Conservation (phyloP, 1,140 invertebrate genomes). For the Heliconius nattereri region DNA sequence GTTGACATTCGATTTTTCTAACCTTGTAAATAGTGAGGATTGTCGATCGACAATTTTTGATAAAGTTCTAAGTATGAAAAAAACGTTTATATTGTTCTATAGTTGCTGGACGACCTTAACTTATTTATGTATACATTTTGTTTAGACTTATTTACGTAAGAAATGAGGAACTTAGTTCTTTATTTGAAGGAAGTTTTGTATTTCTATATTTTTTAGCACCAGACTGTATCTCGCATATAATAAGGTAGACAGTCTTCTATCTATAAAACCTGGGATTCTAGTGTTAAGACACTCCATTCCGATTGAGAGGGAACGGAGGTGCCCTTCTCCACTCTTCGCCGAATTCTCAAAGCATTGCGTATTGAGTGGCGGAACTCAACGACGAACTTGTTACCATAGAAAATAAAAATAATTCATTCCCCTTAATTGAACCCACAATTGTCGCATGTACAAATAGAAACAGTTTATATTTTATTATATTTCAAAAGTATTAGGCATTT, state of each 20-base stretch:
- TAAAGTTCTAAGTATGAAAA: background rate
- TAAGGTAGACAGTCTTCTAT: background rate
- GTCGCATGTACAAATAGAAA: background rate
- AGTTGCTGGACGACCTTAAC: background rate
- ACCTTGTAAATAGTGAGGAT: constrained; percentile 4
- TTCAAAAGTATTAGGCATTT: no score
- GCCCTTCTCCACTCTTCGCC: background rate
- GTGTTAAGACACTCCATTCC: background rate
- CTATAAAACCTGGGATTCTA: background rate
- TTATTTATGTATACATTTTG: background rate
- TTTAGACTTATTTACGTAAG: background rate
- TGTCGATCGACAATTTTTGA: background rate
- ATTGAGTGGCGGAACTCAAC: background rate
- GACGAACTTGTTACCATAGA: background rate
- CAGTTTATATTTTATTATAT: background rate
- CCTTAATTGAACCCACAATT: background rate
- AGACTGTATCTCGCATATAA: background rate
- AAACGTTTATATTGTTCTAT: background rate
- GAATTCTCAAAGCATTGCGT: background rate
- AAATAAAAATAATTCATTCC: background rate
- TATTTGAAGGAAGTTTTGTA: background rate
- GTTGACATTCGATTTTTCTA: constrained; percentile 15
- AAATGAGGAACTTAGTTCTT: background rate
- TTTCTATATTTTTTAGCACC: background rate
- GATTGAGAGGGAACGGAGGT: no score